phyloP scores from a whole-genome alignment of 2,113 vertebrate species.

The Notechis scutatus region DNA sequence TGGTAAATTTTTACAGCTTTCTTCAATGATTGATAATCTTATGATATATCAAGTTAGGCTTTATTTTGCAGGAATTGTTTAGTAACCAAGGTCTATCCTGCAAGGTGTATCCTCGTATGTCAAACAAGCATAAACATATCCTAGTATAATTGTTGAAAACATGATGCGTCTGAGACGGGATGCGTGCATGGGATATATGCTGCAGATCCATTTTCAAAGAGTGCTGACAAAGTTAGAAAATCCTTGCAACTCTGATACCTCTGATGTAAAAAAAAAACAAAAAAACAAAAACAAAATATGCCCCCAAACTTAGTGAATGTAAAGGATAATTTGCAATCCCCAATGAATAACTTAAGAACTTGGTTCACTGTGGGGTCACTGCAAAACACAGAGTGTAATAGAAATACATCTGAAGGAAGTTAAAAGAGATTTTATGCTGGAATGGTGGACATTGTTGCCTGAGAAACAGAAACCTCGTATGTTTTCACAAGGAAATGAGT shows the following conservation, averaged over 20 bases:
- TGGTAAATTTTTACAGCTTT: background rate
- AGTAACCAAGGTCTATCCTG: constrained; percentile 34
- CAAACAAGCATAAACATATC: constrained; percentile 25
- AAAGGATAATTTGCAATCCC: constrained; percentile 55
- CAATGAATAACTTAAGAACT: constrained; percentile 65
- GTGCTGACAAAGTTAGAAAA: constrained; percentile 15
- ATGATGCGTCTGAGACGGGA: constrained; percentile 13
- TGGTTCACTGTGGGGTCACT: constrained; percentile 76
- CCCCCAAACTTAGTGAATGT: constrained; percentile 52
- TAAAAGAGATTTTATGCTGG: constrained; percentile 67
- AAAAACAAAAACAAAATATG: background rate
- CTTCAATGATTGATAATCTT: constrained; percentile 28
- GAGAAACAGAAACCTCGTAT: constrained; percentile 78
- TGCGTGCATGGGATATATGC: constrained; percentile 25
- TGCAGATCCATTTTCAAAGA: background rate
- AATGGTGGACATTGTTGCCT: constrained; percentile 72
- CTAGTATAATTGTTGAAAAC: constrained; percentile 23
- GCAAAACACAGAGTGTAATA: constrained; percentile 66
- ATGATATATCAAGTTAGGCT: constrained; percentile 48
- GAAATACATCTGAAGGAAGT: constrained; percentile 68
- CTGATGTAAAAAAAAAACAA: background rate
- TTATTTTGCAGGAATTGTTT: constrained; percentile 43
- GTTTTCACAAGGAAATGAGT: constrained; percentile 83
- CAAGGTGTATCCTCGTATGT: background rate
- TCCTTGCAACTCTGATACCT: constrained; percentile 31